Percentiles rank a stretch among this genome's conserved stretches.
phyloP scores from a whole-genome alignment of 1,140 invertebrate genomes.

The Drosophila kikkawai region DNA sequence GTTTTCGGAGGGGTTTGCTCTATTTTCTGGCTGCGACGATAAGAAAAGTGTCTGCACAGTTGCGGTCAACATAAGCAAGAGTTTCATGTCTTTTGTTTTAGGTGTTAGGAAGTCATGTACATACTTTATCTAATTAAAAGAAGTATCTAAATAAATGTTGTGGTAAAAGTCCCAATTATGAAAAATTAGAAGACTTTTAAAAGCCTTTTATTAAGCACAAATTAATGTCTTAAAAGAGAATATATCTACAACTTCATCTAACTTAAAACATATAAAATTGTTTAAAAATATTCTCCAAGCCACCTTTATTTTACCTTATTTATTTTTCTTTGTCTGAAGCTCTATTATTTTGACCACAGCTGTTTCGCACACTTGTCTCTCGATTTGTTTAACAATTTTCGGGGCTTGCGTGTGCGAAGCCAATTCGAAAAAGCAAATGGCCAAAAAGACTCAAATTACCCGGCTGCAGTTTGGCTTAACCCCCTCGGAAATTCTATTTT shows the following conservation, averaged over 20 bases:
- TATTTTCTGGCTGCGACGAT: constrained; percentile 63
- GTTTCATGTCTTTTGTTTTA: not conserved
- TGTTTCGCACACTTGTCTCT: constrained; percentile 59
- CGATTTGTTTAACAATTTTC: constrained; percentile 67
- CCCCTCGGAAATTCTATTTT: constrained; percentile 56
- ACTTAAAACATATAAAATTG: not conserved
- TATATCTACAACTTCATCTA: not conserved
- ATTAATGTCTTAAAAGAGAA: not conserved
- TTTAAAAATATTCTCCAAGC: not conserved
- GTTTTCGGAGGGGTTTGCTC: constrained; percentile 51
- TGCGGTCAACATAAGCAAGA: not conserved
- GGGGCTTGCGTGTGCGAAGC: constrained; percentile 55
- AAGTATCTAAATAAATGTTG: not conserved
- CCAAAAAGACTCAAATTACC: constrained; percentile 65
- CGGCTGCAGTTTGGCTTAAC: constrained; percentile 56
- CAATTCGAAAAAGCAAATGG: constrained; percentile 50
- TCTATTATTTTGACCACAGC: not conserved
- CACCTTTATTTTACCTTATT: not conserved
- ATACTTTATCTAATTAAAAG: too few species aligned
- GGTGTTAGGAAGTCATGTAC: not conserved
- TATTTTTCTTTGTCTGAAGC: not conserved
- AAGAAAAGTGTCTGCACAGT: constrained; percentile 36
- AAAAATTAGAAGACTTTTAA: not conserved
- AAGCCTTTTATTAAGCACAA: not conserved
- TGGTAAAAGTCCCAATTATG: not conserved